Evolutionary conservation across 2,888 invertebrate genomes (phyloP), one percentile per base, ranked within the genome.

Genomic region (Mechanitis messenoides): DNA sequence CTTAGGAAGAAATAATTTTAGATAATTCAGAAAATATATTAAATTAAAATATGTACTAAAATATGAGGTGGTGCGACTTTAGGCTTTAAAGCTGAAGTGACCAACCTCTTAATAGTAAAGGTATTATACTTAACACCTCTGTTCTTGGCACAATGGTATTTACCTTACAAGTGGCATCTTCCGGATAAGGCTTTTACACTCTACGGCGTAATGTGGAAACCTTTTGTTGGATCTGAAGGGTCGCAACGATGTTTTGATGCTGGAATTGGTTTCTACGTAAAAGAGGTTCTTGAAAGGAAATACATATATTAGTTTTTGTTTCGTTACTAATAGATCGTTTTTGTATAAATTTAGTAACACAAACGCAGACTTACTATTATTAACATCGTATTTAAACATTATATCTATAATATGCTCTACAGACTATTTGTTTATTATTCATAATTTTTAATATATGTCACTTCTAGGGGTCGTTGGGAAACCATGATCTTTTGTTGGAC

Each of bases 151-250:
- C 85, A 83, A 71, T 74, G 72, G 81, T 84, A 87, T 87, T 87
- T 85, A 87, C 86, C 85, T 87, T 81, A 86, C 85, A 87, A 89
- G 87, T 84, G 81, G 81, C 78, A 77, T 83, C 84, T 87, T 85
- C 84, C 87, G 87, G 83, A 81, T 86, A 84, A 85, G 79, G 80
- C 75, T 79, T 75, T 84, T 82, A 79, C 74, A 82, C 80, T 81
- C 77, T 81, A 77, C 79, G 75, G 83, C 78, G 79, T 85, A 83
- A 87, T 84, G 85, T 84, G 82, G 75, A 85, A 81, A 80, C 79
- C 85, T 86, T 88, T 87, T 87, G 87, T 87, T 79, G 75, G 67
- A 77, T 74, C 76, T 75, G 77, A 77, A 78, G 72, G 62, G 45
- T 63, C 55, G 61, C 61, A 64, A 56, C 56, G 64, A 70, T 59